Evolutionary conservation across 2,113 vertebrate species (phyloP), one percentile per base, ranked within the genome.

Genomic region (Motacilla alba): DNA sequence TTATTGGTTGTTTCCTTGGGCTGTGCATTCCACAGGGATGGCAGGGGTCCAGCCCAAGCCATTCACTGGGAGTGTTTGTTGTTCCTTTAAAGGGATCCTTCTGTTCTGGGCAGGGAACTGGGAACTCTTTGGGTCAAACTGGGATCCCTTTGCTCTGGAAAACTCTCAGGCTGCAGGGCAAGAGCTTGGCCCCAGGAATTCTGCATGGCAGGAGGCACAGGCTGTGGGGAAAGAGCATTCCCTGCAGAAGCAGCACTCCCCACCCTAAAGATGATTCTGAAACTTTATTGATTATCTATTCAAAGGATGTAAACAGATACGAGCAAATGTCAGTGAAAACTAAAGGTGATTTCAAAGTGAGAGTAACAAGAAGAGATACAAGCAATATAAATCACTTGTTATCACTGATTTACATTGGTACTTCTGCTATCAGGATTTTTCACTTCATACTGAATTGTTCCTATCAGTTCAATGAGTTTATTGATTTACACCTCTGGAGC

Each of bases 241-340:
- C 11, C 31, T 43, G 9, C 56, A 11, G 27, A 52, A 30, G 5
- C 39, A 35, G 0, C 24, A 15, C 19, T 24, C 11, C 35, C 3
- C 18, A 15, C 53, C 16, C 7, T 9, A 3, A 1, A 39, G 23
- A 6, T 7, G 9, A 23, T 56, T 43, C 76, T 3, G 2, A 55
- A 64, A 15, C 17, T 64, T 53, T 3, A n/a, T 21, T 0, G 1
- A 12, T 41, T 37, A 8, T 10, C 56, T 21, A 0, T 31, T n/a
- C 44, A 12, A 69, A 37, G 7, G 9, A 11, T 52, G 8, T 5
- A 11, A 68, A 64, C 13, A 63, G 60, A 9, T 24, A 23, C 2
- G 41, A 80, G 63, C 5, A 31, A 49, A 15, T 68, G 15, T 7
- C 50, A 55, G 5, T 21, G 37, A 47, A 77, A 89, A 43, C 1